Base-by-base conservation (phyloP, 2,888 invertebrate species). In the Drosophila macrospina region DNA sequence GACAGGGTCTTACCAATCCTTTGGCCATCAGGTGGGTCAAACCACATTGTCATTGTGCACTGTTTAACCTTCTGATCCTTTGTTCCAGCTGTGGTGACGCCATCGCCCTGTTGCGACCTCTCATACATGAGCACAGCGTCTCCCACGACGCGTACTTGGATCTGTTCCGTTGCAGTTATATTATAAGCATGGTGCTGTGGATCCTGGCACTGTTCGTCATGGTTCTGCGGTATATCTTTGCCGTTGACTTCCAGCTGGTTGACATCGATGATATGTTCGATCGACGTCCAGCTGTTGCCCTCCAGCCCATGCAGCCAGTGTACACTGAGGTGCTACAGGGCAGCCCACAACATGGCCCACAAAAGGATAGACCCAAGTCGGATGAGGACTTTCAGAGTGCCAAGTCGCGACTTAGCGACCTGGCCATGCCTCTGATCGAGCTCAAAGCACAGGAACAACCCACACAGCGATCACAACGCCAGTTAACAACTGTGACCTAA, bases 321-420 rank as follows among this genome's bases (percentile, higher is more conserved):
- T 85, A 89, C 36, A 86, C 59, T 5, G 78, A 86, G 41, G 74
- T 89, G 44, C 69, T 78, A 26, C 69, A 89, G 52, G 41, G 63
- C 20, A 78, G 84, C 24, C 89, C 90, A 0, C 63, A 75, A 54
- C 77, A 74, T 28, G 5, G n/a, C n/a, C 42, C 44, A n/a, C 54
- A 66, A 47, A 76, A 71, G 55, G 34, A 56, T 28, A 73, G 80
- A 6, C 74, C 86, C 8, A 79, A 75, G 37, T 91, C 90, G 2
- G 91, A 91, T 57, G 90, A 90, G 5, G 90, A 90, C 61, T 90
- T 87, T 52, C 91, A 90, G 57, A 90, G 91, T 62, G 90, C 91
- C 65, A 90, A 90, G 70, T 91, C 90, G 6, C 78, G 82, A 3
- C 65, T 89, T 3, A 91, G 91, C 47, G 91, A 91, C 32, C 54